Conservation (phyloP, 2,797 vertebrate genomes). For the Pseudopleuronectes americanus region DNA sequence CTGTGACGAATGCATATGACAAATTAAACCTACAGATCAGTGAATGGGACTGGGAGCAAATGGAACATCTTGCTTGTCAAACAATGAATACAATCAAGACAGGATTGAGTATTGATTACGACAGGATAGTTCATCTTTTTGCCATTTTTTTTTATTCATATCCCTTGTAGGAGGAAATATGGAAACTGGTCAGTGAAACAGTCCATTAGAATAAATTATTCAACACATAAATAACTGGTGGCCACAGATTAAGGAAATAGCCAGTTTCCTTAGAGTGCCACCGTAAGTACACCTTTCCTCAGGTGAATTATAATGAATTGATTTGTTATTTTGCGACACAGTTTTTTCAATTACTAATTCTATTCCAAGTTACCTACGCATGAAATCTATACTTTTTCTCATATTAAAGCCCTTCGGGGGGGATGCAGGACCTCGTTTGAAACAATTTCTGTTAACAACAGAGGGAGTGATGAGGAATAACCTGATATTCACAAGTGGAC, state of each 20-base stretch:
- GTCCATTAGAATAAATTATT: too few species aligned
- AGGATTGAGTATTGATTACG: conserved; percentile 64
- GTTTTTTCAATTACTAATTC: too few species aligned
- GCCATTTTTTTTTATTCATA: conserved; percentile 62
- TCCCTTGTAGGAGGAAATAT: conserved; percentile 49
- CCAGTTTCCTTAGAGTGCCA: too few species aligned
- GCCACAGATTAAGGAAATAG: too few species aligned
- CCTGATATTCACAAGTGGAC: not conserved
- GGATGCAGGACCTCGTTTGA: too few species aligned
- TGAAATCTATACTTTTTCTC: conserved; percentile 3
- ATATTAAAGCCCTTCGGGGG: not conserved
- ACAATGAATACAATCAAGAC: conserved; percentile 72
- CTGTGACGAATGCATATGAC: too few species aligned
- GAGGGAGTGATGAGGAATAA: too few species aligned
- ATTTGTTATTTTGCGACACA: not conserved
- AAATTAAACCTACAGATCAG: conserved; percentile 14
- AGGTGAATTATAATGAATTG: not conserved
- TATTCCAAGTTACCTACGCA: not conserved
- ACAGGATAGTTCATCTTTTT: conserved; percentile 63
- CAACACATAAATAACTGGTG: too few species aligned
- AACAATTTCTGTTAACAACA: too few species aligned
- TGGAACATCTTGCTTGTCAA: conserved; percentile 47
- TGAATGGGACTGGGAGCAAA: conserved; percentile 60
- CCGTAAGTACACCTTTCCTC: too few species aligned
- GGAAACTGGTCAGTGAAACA: conserved; percentile 32